Evolutionary conservation across 1,140 invertebrate species (phyloP).

Genomic region (Sycophila sp.): DNA sequence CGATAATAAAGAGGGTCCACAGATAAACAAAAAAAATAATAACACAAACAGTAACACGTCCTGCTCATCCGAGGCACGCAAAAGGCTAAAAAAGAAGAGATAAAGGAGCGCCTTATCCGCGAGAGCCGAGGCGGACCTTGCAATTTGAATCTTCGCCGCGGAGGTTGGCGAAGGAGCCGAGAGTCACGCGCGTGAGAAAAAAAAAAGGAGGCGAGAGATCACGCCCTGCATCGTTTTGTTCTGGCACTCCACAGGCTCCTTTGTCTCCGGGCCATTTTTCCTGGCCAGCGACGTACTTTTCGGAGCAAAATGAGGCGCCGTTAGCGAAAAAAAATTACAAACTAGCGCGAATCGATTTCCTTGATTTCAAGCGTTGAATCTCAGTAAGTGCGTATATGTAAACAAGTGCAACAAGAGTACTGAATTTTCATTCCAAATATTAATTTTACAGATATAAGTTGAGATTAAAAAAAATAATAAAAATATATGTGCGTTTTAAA

Average conservation of each 20-base stretch:
- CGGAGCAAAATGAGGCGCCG: too few relatives aligned
- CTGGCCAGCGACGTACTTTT: too few relatives aligned
- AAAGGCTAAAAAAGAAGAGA: background rate
- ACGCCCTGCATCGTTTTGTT: background rate
- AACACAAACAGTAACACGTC: conserved; percentile 23
- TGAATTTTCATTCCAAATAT: too few relatives aligned
- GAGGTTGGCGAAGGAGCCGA: background rate
- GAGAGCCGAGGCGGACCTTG: conserved; percentile 3
- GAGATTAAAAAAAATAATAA: too few relatives aligned
- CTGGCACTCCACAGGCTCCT: background rate
- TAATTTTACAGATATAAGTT: too few relatives aligned
- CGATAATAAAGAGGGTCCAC: conserved; percentile 9
- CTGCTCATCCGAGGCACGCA: background rate
- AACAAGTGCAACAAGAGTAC: too few relatives aligned
- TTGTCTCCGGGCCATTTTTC: too few relatives aligned
- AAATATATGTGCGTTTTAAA: too few relatives aligned
- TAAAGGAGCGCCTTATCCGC: conserved; percentile 8
- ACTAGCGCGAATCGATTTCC: too few relatives aligned
- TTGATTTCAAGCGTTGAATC: too few relatives aligned
- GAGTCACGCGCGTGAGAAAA: conserved; percentile 29
- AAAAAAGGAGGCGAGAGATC: conserved; percentile 26
- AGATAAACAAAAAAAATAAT: conserved; percentile 20
- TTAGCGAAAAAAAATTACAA: too few relatives aligned
- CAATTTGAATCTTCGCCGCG: conserved; percentile 15
- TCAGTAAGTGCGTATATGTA: too few relatives aligned